These are phyloP conservation scores for Rissa tridactyla DNA, from an alignment of 2,113 vertebrate species.

Conservation along the genomic window DNA sequence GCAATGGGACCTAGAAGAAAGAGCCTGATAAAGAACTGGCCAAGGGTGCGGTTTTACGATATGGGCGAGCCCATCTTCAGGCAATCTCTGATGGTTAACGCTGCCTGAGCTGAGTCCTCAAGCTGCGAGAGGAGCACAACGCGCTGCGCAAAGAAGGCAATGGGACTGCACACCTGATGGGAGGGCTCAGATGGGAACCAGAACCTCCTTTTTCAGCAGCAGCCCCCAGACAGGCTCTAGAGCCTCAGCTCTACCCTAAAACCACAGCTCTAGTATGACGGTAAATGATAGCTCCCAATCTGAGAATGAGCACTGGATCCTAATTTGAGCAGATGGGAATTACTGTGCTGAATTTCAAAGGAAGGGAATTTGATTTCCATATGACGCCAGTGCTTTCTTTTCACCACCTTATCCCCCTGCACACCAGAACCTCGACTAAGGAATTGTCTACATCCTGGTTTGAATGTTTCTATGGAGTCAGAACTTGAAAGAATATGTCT, in stretches of 20 bases:
- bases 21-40: neutral
- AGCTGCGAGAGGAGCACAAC: rapidly evolving
- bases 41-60: neutral
- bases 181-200: neutral
- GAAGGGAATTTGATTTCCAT: neutral
- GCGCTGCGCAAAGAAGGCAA: neutral
- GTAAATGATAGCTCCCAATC: conserved; percentile 8
- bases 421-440: neutral
- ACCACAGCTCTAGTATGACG: neutral
- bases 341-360: neutral
- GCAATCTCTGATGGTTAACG: neutral
- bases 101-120: neutral
- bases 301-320: neutral
- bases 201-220: neutral
- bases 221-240: neutral
- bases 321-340: conserved; percentile 4
- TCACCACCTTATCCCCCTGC: neutral
- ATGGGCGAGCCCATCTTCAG: neutral
- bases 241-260: neutral
- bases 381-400: neutral
- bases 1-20: neutral
- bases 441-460: neutral
- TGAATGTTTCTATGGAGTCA: neutral
- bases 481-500: neutral
- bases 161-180: neutral